Conservation (phyloP, 2,888 invertebrate species). For the Plebejus argus region DNA sequence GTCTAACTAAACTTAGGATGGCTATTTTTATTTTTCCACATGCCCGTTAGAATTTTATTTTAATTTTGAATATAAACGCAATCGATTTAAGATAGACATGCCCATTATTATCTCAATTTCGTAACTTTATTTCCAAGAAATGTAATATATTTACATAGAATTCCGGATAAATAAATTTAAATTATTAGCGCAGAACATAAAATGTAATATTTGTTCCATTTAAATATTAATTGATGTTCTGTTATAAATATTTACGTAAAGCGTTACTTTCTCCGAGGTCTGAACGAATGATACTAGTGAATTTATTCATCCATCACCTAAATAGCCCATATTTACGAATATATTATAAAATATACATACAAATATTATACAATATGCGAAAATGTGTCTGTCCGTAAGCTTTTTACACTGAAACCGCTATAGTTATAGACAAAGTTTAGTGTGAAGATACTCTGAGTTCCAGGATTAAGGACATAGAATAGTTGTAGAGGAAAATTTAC, state of each 20-base stretch:
- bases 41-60: not conserved
- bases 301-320: not conserved
- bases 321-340: not conserved
- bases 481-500: no score
- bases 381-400: no score
- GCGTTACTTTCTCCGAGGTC: not conserved
- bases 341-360: no score
- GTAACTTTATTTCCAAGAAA: not conserved
- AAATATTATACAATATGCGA: no score
- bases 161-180: not conserved
- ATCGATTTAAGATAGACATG: not conserved
- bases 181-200: not conserved
- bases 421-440: no score
- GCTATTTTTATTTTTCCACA: no score
- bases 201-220: not conserved
- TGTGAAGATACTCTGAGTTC: no score
- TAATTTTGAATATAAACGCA: not conserved
- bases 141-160: not conserved
- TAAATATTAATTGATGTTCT: not conserved
- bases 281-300: not conserved
- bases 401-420: no score
- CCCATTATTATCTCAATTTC: not conserved
- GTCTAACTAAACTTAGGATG: no score
- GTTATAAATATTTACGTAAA: slow-evolving; percentile 4
- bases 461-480: no score